Evolutionary conservation across 2,797 vertebrate species (phyloP), one percentile per base, ranked within the genome.

Genomic region (Zenarchopterus dispar): DNA sequence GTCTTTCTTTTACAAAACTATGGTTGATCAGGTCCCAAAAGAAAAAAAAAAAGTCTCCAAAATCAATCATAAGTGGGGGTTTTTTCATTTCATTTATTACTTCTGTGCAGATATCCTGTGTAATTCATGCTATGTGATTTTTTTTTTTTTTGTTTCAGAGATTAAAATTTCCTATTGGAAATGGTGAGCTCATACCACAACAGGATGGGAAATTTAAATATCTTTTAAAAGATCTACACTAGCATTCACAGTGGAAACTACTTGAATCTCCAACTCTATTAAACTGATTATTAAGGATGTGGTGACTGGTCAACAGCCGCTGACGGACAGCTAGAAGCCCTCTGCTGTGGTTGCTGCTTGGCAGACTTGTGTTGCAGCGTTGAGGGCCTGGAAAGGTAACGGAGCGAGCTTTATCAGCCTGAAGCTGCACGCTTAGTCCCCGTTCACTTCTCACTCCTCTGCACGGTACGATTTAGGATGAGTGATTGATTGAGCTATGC

Each of bases 331-430:
- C 59, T 52, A n/a, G 18, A 59, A 59, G 33, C 44, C 5, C 31
- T 17, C 42, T 52, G 66, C 51, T 55, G 61, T 19, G 49, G 53
- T 61, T 62, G 58, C 68, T 76, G 67, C 62, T 58, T 58, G 56
- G 61, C 56, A 75, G 71, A 49, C 47, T 62, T 26, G 56, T 62
- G 73, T 31, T 63, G 56, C 62, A 36, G 60, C 28, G 42, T 69
- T 33, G 15, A 58, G 72, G 49, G 67, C 50, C 21, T 23, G 31
- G 28, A 56, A 52, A 55, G 33, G 52, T 11, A 48, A 53, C 67
- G 2, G 64, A 73, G 56, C 19, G 7, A 85, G 78, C 56, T 71
- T 57, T 19, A 81, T 80, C 77, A 89, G 52, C 63, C 67, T 8
- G n/a, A 77, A 47, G 54, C 58, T 16, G 42, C 52, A 51, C 31